These are phyloP conservation scores for Numida meleagris DNA, from an alignment of 2,113 vertebrate species.

Conservation along the genomic window DNA sequence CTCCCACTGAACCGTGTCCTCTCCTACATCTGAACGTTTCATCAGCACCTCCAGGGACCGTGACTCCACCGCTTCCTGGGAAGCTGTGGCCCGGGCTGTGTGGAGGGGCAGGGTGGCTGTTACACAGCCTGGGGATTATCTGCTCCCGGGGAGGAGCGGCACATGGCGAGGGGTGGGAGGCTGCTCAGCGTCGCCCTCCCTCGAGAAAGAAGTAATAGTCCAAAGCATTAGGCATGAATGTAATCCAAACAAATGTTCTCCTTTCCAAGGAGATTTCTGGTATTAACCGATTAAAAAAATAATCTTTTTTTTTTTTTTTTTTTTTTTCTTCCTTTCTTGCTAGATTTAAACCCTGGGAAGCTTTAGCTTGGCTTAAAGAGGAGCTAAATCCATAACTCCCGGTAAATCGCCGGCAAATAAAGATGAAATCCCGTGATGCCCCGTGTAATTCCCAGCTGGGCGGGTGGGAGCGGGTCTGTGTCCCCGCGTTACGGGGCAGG, in stretches of 20 bases:
- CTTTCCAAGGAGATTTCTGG: constrained; percentile 18
- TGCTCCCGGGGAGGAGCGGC: neutral
- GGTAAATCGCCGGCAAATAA: constrained; percentile 9
- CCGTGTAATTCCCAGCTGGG: neutral
- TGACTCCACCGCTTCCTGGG: too few relatives aligned
- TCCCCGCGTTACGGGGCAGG: neutral
- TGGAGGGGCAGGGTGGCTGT: neutral
- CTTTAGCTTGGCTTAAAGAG: constrained; percentile 52
- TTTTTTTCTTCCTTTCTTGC: neutral
- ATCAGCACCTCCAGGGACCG: too few relatives aligned
- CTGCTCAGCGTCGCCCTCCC: neutral
- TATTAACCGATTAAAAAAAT: constrained; percentile 54
- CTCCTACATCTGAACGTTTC: too few relatives aligned
- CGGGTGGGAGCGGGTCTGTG: neutral
- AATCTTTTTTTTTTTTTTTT: constrained; percentile 6
- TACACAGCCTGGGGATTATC: neutral
- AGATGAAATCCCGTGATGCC: neutral
- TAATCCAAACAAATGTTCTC: constrained; percentile 23
- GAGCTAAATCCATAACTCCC: constrained; percentile 25
- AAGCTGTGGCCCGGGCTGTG: too few relatives aligned
- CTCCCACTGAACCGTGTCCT: too few relatives aligned
- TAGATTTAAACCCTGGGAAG: constrained; percentile 43
- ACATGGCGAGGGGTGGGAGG: constrained; percentile 18
- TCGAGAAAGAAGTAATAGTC: neutral
- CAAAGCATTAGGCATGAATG: neutral